A percentile compares a stretch with the other conserved stretches of the same genome.
phyloP scores from a whole-genome alignment of 1,140 invertebrate species.

The Archegozetes longisetosus region DNA sequence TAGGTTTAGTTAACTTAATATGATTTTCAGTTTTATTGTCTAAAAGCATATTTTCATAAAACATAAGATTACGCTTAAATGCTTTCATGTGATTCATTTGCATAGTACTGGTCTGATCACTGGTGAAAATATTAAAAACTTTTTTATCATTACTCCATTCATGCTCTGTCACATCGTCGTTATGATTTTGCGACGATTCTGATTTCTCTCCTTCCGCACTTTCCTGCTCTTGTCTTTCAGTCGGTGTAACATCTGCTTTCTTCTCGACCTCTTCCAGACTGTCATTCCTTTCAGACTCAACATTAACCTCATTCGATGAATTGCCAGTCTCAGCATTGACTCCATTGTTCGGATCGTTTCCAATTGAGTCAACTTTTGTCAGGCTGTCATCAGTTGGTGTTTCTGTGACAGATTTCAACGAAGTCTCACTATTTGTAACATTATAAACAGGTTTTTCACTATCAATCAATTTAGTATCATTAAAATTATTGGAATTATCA shows the following conservation, averaged over 20 bases:
- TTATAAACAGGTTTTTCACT: not conserved
- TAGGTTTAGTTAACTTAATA: not conserved
- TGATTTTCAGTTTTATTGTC: not conserved
- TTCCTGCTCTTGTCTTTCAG: not conserved
- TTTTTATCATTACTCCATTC: not conserved
- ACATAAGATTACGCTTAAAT: slow-evolving; percentile 12
- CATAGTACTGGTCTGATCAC: not conserved
- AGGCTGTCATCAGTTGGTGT: not conserved
- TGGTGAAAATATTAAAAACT: no score
- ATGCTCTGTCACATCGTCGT: not conserved
- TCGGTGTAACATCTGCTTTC: not conserved
- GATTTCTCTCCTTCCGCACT: not conserved
- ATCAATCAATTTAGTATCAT: not conserved
- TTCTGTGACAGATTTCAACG: not conserved
- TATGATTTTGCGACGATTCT: no score
- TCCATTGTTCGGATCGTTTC: not conserved
- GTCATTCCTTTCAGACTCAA: not conserved
- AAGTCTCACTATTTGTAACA: not conserved
- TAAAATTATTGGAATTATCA: not conserved
- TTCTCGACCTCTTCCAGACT: not conserved
- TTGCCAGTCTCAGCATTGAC: not conserved
- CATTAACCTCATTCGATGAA: not conserved
- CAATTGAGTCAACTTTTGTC: not conserved
- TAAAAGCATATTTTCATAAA: slow-evolving; percentile 6
- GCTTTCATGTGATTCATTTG: not conserved